Evolutionary conservation across 2,113 vertebrate genomes (phyloP).

Genomic region (Psittacula cyanocephala): DNA sequence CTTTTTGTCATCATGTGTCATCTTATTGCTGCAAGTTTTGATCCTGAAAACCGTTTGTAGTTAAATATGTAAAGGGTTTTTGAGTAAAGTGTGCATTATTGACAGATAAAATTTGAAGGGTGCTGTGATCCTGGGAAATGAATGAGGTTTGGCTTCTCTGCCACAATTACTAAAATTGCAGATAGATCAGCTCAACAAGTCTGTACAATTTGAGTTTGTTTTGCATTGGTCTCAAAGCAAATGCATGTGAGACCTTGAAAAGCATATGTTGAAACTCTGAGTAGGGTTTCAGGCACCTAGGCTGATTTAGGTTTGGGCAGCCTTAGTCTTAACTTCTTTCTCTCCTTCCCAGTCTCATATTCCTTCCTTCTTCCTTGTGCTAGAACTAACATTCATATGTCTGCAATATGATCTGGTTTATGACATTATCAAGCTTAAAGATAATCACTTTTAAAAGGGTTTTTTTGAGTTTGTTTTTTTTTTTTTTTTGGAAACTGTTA

Average conservation of each 20-base stretch:
- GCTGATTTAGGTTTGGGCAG: not conserved
- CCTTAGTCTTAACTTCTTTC: not conserved
- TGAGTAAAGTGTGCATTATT: not conserved
- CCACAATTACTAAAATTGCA: not conserved
- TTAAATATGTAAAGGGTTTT: not conserved
- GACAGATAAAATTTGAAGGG: not conserved
- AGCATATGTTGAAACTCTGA: not conserved
- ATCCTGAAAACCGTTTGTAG: not conserved
- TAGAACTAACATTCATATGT: not conserved
- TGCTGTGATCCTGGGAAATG: not conserved
- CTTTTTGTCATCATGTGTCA: not conserved
- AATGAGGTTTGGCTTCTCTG: not conserved
- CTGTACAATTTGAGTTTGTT: not conserved
- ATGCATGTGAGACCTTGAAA: not conserved
- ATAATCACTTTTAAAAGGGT: not conserved
- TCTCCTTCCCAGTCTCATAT: not conserved
- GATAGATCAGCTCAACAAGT: not conserved
- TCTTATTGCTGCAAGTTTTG: not conserved
- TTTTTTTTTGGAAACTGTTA: not conserved
- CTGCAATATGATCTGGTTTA: not conserved
- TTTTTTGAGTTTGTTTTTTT: too few relatives aligned
- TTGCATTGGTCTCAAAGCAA: not conserved
- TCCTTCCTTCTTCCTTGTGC: not conserved
- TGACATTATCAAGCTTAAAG: not conserved
- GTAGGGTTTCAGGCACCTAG: not conserved